Evolutionary conservation across 1,140 invertebrate genomes (phyloP).

Genomic region (Meloidogyne hapla): DNA sequence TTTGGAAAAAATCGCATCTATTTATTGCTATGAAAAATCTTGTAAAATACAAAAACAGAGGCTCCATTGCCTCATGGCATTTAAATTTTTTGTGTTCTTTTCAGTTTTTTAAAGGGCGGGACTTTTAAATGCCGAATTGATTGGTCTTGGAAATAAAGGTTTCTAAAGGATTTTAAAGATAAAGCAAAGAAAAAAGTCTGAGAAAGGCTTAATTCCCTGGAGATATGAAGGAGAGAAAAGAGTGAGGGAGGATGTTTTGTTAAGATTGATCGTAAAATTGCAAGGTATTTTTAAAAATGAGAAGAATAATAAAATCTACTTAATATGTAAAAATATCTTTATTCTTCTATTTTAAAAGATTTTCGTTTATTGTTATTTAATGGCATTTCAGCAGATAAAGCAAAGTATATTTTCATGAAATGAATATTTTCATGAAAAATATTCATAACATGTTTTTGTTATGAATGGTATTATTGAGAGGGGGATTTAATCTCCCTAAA

Average conservation of each 20-base stretch:
- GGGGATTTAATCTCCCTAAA: too few relatives aligned
- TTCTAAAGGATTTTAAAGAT: conserved; percentile 2
- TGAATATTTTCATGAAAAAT: too few relatives aligned
- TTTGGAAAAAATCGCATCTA: too few relatives aligned
- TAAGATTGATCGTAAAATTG: conserved; percentile 2
- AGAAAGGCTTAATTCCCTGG: background rate
- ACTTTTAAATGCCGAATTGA: background rate
- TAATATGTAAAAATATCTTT: too few relatives aligned
- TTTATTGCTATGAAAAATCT: too few relatives aligned
- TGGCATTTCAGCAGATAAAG: too few relatives aligned
- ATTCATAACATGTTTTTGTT: too few relatives aligned
- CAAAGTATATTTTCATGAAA: too few relatives aligned
- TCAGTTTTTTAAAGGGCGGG: too few relatives aligned
- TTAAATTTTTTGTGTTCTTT: background rate
- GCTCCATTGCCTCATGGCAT: background rate
- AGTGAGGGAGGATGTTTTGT: background rate
- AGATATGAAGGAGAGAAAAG: background rate
- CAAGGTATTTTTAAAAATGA: background rate
- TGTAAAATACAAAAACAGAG: background rate
- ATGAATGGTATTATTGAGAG: too few relatives aligned
- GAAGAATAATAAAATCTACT: background rate
- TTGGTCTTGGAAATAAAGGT: background rate
- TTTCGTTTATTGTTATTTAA: too few relatives aligned
- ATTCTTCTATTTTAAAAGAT: too few relatives aligned
- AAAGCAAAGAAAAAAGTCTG: background rate